Base-by-base conservation (phyloP, 2,113 vertebrate genomes). In the Aix galericulata region DNA sequence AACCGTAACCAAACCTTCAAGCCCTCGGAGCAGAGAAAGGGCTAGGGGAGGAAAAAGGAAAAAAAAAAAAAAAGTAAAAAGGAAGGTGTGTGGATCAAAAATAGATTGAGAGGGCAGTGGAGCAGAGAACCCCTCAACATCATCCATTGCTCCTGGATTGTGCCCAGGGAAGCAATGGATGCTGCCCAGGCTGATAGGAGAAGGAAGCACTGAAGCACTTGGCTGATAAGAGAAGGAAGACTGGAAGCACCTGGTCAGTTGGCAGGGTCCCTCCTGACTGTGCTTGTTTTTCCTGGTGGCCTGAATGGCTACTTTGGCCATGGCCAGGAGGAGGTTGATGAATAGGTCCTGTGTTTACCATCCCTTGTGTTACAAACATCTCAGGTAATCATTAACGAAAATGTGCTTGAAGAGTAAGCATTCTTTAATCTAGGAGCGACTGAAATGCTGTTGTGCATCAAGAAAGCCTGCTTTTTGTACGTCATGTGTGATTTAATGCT, bases 361-460 rank as follows among this genome's bases (percentile, higher is more conserved):
- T 42, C 42, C 32, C 14, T 63, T 69, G 22, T 77, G 22, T 81
- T 75, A 83, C 42, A 84, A 88, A 78, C 52, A 90, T 90, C 60
- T 86, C 42, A 86, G 77, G 68, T 68, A 44, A 81, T 86, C 66
- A 38, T 52, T 84, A 82, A 75, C 14, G 42, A 74, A 96, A 92
- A 68, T 38, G 25, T 90, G 27, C 63, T 94, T 56, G 60, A 91
- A 74, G 64, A 92, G 85, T 86, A 90, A 76, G 50, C 80, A 69
- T 42, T 88, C 55, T 80, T 86, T 90, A 77, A 38, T 81, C 14
- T 63, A 71, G 34, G 18, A 22, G 82, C 53, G 73, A 74, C 67
- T 55, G 18, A 69, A 80, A 90, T 77, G 69, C 27, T 63, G 21
- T 67, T 83, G n/a, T 59, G 44, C 72, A 86, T 62, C 63, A n/a